These are phyloP conservation scores for Ostrea denselamellosa DNA, from an alignment of 1,140 invertebrate genomes.

Conservation along the genomic window DNA sequence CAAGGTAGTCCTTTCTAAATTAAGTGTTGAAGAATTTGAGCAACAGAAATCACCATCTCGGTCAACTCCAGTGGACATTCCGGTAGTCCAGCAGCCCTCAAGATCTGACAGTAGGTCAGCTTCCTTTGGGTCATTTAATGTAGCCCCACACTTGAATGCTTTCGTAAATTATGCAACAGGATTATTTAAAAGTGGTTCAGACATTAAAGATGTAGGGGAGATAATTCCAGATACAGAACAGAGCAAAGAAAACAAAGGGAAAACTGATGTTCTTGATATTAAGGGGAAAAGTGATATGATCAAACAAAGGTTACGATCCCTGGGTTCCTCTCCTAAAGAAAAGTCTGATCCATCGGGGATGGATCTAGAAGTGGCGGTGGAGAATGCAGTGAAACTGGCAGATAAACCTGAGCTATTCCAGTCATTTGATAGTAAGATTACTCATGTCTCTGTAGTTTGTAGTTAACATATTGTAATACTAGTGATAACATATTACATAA, in stretches of 20 bases:
- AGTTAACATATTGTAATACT: neutral
- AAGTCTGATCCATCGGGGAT: conserved; percentile 36
- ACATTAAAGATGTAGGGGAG: conserved; percentile 69
- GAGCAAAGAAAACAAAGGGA: conserved; percentile 22
- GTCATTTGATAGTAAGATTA: conserved; percentile 92
- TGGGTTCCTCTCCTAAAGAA: neutral
- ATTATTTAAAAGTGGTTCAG: conserved; percentile 76
- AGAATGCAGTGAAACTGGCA: conserved; percentile 90
- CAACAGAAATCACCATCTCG: conserved; percentile 45
- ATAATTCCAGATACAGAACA: conserved; percentile 37
- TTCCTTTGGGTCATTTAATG: conserved; percentile 64
- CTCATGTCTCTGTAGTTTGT: neutral
- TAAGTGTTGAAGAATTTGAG: conserved; percentile 61
- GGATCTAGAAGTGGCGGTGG: conserved; percentile 64
- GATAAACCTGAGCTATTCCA: conserved; percentile 96
- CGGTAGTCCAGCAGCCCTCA: conserved; percentile 18
- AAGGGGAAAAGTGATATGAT: conserved; percentile 28
- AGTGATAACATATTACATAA: neutral
- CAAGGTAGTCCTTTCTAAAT: conserved; percentile 50
- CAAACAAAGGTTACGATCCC: neutral
- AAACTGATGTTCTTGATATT: conserved; percentile 49
- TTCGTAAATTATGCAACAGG: conserved; percentile 80
- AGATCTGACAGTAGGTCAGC: conserved; percentile 40
- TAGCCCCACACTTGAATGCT: conserved; percentile 68
- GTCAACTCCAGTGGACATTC: conserved; percentile 57